Conservation (phyloP, 2,113 vertebrate species). For the Peromyscus maniculatus region DNA sequence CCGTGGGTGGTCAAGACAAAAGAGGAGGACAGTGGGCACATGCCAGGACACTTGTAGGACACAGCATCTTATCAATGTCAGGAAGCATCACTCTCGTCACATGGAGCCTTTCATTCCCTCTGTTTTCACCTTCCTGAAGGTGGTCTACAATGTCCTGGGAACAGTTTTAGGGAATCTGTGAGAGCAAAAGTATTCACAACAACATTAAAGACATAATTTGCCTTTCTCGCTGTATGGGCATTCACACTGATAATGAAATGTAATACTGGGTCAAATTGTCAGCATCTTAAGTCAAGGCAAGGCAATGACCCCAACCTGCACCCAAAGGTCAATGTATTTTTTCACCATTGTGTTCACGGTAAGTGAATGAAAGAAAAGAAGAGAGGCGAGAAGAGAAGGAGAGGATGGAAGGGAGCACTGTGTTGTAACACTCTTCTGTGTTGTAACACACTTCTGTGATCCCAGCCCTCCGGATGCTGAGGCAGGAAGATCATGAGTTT, state of each 20-base stretch:
- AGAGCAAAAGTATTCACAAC: constrained; percentile 13
- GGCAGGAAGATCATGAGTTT: not conserved
- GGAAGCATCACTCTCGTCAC: not conserved
- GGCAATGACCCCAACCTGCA: not conserved
- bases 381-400: not conserved
- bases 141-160: not conserved
- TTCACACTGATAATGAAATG: not conserved
- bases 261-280: not conserved
- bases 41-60: not conserved
- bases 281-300: not conserved
- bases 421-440: too few relatives aligned
- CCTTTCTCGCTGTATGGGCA: not conserved
- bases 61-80: not conserved
- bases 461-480: not conserved
- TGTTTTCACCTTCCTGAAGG: not conserved
- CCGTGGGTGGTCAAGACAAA: not conserved
- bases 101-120: not conserved
- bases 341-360: not conserved
- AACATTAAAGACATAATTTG: not conserved
- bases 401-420: not conserved
- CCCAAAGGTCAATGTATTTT: not conserved
- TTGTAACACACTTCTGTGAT: not conserved
- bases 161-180: not conserved
- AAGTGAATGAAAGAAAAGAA: not conserved
- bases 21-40: not conserved